A percentile compares a stretch with the other conserved stretches of the same genome.
Conservation (phyloP, 2,888 invertebrate genomes). For the Pandemis corylana region DNA sequence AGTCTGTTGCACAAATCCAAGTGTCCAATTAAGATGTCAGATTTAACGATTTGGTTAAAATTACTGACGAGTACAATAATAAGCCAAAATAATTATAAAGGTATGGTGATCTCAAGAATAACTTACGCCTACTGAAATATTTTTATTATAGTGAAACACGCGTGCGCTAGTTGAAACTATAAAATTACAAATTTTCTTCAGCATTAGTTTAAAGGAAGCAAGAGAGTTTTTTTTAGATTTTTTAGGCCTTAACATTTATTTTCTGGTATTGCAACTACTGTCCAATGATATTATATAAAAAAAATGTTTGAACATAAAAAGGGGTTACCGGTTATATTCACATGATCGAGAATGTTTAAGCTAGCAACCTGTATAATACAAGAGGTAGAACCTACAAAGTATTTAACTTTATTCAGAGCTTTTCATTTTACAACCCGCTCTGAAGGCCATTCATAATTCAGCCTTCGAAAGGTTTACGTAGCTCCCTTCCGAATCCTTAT, state of each 20-base stretch:
- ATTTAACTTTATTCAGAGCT: neutral
- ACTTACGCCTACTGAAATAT: neutral
- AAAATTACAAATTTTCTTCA: too few relatives aligned
- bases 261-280: too few relatives aligned
- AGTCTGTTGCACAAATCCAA: neutral
- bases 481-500: constrained; percentile 4
- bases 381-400: neutral
- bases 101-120: neutral
- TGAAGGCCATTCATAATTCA: constrained; percentile 7
- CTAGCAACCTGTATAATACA: neutral
- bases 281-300: too few relatives aligned
- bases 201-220: too few relatives aligned
- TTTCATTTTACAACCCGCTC: constrained; percentile 5
- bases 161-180: too few relatives aligned
- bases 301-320: too few relatives aligned
- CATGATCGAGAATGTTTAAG: neutral
- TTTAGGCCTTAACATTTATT: too few relatives aligned
- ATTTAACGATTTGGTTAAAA: neutral
- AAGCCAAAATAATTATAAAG: neutral
- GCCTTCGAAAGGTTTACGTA: neutral
- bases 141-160: too few relatives aligned
- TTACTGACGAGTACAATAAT: neutral
- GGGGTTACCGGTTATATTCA: too few relatives aligned
- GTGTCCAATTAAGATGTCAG: constrained; percentile 5
- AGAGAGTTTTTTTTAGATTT: too few relatives aligned